A percentile compares a stretch with the other conserved stretches of the same genome.
Conservation (phyloP, 2,888 invertebrate species). For the Lapara coniferarum region DNA sequence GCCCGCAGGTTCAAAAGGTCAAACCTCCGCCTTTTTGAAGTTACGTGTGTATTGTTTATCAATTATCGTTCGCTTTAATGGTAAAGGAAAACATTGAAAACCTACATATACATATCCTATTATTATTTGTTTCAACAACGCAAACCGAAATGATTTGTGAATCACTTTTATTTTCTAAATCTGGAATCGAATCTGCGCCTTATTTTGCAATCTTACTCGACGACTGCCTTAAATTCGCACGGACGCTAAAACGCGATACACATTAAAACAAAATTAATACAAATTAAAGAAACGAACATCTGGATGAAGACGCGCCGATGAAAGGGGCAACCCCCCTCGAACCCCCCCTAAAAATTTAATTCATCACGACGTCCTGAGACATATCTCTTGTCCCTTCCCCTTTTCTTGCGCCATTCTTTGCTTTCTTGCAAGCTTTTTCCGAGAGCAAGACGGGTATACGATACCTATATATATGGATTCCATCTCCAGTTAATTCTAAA, state of each 20-base stretch:
- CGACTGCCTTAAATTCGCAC: slow-evolving; percentile 4
- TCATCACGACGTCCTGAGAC: slow-evolving; percentile 80
- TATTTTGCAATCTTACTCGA: too few relatives aligned
- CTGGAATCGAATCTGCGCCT: too few relatives aligned
- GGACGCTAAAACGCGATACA: slow-evolving; percentile 39
- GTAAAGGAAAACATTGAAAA: too few relatives aligned
- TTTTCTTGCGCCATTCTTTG: slow-evolving; percentile 80
- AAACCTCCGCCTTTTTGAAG: too few relatives aligned
- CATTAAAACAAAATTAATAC: slow-evolving; percentile 70
- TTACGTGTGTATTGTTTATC: too few relatives aligned
- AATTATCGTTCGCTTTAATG: too few relatives aligned
- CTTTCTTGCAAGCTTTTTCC: slow-evolving; percentile 82
- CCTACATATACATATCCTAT: too few relatives aligned
- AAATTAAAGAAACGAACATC: slow-evolving; percentile 76
- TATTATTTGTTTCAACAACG: too few relatives aligned
- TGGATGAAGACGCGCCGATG: slow-evolving; percentile 76
- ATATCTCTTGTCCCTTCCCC: slow-evolving; percentile 79
- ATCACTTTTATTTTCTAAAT: too few relatives aligned
- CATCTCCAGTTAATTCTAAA: slow-evolving; percentile 36
- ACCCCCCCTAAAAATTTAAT: slow-evolving; percentile 83
- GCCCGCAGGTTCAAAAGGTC: too few relatives aligned
- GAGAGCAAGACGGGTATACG: slow-evolving; percentile 61
- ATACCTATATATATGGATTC: slow-evolving; percentile 54
- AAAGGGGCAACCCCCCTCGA: slow-evolving; percentile 70
- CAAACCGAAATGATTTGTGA: too few relatives aligned